These are phyloP conservation scores for Antennarius maculatus DNA, from an alignment of 2,797 vertebrate genomes.

Conservation along the genomic window DNA sequence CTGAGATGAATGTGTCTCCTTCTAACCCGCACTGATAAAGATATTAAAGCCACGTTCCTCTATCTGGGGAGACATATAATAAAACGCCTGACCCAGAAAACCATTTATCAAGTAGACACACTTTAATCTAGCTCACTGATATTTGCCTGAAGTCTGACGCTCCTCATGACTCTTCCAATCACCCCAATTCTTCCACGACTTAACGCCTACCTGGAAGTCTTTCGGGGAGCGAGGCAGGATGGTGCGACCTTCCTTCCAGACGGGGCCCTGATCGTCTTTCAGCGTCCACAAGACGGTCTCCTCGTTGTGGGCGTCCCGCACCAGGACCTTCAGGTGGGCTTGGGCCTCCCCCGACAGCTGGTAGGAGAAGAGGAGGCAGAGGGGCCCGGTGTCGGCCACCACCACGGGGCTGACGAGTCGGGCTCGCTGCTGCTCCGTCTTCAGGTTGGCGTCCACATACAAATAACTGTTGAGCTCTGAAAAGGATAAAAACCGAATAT, in stretches of 20 bases:
- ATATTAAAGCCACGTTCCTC: constrained; percentile 13
- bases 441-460: constrained; percentile 84
- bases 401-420: constrained; percentile 89
- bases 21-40: constrained; percentile 9
- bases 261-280: constrained; percentile 86
- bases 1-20: constrained; percentile 1
- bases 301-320: constrained; percentile 86
- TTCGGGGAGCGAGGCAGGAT: constrained; percentile 90
- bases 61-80: constrained; percentile 22
- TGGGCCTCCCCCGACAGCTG: constrained; percentile 86
- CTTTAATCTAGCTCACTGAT: constrained; percentile 25
- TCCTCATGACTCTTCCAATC: neutral
- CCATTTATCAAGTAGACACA: constrained; percentile 22
- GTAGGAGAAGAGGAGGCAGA: constrained; percentile 95
- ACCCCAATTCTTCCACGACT: neutral
- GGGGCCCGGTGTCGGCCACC: constrained; percentile 84
- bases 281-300: constrained; percentile 91
- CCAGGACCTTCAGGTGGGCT: constrained; percentile 86
- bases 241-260: constrained; percentile 94
- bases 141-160: neutral
- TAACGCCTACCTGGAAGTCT: constrained; percentile 87
- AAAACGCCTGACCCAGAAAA: constrained; percentile 37
- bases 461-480: constrained; percentile 81
- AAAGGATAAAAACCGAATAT: neutral
- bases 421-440: constrained; percentile 86